Conservation (phyloP, 2,888 invertebrate species). For the Leptopterna dolabrata region DNA sequence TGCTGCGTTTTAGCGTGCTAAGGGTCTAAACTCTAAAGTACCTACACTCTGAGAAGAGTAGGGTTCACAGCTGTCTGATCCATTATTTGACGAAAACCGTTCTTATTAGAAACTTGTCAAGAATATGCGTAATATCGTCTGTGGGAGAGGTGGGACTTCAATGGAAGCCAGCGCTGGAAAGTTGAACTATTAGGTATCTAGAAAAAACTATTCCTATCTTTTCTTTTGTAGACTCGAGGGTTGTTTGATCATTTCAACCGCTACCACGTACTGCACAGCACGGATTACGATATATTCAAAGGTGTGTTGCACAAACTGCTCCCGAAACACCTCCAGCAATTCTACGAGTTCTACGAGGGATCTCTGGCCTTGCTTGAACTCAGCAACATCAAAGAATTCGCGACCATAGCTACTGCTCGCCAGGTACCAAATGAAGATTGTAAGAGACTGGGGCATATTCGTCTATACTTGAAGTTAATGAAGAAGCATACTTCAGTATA, state of each 20-base stretch:
- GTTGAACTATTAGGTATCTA: too few relatives aligned
- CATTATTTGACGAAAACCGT: too few relatives aligned
- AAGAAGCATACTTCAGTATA: too few relatives aligned
- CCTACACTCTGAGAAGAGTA: too few relatives aligned
- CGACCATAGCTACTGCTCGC: constrained; percentile 38
- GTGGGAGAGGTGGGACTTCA: too few relatives aligned
- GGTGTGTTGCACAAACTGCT: constrained; percentile 5
- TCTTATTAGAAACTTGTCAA: too few relatives aligned
- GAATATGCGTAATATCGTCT: too few relatives aligned
- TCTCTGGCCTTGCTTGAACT: not conserved
- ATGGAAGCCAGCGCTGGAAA: too few relatives aligned
- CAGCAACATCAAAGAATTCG: not conserved
- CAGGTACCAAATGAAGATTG: constrained; percentile 33
- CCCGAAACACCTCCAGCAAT: constrained; percentile 42
- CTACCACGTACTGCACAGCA: not conserved
- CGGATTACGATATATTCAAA: not conserved
- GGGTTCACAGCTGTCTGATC: too few relatives aligned
- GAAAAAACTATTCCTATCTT: not conserved
- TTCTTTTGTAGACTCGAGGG: constrained; percentile 17
- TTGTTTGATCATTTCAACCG: constrained; percentile 23
- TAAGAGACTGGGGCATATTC: too few relatives aligned
- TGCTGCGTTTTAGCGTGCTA: too few relatives aligned
- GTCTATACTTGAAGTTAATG: not conserved
- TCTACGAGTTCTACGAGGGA: constrained; percentile 16
- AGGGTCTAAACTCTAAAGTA: too few relatives aligned